Evolutionary conservation across 2,797 vertebrate species (phyloP), one percentile per base, ranked within the genome.

Genomic region (Malacoctenus gilli): DNA sequence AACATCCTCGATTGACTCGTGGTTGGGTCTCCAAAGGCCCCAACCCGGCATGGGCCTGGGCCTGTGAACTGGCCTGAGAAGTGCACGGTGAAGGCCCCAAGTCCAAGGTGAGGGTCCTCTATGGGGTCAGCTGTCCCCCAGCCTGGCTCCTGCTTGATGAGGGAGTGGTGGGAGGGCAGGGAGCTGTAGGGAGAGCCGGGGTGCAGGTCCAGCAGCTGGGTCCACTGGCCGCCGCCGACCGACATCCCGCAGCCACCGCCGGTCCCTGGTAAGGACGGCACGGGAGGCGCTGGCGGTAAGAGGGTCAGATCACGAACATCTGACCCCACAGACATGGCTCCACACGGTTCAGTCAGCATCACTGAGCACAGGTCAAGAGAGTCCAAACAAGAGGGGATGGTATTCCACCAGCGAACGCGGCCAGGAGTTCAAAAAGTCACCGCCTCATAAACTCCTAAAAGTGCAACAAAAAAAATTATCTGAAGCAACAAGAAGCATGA

Each of bases 11-110:
- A 79, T 70, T 98, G 96, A 64, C 87, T 78, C 0, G 92, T 64
- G 5, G 93, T 59, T 1, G 94, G 77, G 70, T 97, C 94, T 2
- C 92, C 92, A 51, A 96, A 97, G 19, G 95, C 82, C 6, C 95
- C 94, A 5, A 95, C 95, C 75, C 95, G 92, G 72, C 95, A 96
- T 56, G 95, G 94, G 2, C 95, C 95, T 0, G 96, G 89, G 60
- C 95, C 95, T 0, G 95, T 95, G 55, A 98, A 94, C 86, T 98
- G 96, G 16, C 96, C 95, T 0, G 96, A 95, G 91, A 99, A 95
- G 87, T 98, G 96, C 16, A 98, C 92, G 0, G 96, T 98, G 89
- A 98, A 97, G 83, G 97, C 97, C 84, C 96, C 96, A 36, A 96
- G 85, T 66, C 91, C 86, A 63, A 95, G 97, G 75, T 98, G 95